Evolutionary conservation across 2,797 vertebrate genomes (phyloP), one percentile per base, ranked within the genome.

Genomic region (Acanthurus leucopareius): DNA sequence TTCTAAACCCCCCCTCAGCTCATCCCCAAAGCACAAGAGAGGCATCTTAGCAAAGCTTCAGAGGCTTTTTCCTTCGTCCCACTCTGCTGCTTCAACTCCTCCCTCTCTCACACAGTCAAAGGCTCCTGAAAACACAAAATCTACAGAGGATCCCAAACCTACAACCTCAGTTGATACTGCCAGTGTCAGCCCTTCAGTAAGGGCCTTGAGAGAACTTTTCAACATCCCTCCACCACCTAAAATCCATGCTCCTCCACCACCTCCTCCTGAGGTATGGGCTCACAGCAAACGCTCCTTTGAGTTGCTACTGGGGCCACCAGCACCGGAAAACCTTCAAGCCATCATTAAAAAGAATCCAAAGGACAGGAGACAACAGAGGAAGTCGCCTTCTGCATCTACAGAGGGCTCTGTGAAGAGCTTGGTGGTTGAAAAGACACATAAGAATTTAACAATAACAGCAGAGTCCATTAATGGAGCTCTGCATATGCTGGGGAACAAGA

Each of bases 221-320:
- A 86, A 96, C 73, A 97, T 99, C 78, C 98, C 98, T 0, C 96
- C 97, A 0, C 97, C 95, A 47, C 98, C 98, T 51, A 97, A 96
- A 84, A 95, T 99, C 25, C 94, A 95, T 0, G 97, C 98, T 47
- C 98, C 98, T 25, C 96, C 96, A 2, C 95, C 96, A 0, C 98
- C 97, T 17, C 97, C 97, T 63, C 97, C 93, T 42, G 96, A 97
- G 68, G 90, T 94, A 17, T 97, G 95, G 94, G 94, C 91, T 72
- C 94, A 96, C 64, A 95, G 83, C 82, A 92, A 89, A 40, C 93
- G 77, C 7, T 89, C 83, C 45, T 82, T 95, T 71, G 94, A 95
- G 78, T 66, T 96, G 80, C 86, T 96, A 38, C 91, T 95, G 65
- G 95, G 94, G 64, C 94, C 94, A 1, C 94, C 93, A 0, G 94